Percentiles rank a stretch among this genome's conserved stretches.
Evolutionary conservation across 2,888 invertebrate genomes (phyloP).

Genomic region (Geotrupes spiniger): DNA sequence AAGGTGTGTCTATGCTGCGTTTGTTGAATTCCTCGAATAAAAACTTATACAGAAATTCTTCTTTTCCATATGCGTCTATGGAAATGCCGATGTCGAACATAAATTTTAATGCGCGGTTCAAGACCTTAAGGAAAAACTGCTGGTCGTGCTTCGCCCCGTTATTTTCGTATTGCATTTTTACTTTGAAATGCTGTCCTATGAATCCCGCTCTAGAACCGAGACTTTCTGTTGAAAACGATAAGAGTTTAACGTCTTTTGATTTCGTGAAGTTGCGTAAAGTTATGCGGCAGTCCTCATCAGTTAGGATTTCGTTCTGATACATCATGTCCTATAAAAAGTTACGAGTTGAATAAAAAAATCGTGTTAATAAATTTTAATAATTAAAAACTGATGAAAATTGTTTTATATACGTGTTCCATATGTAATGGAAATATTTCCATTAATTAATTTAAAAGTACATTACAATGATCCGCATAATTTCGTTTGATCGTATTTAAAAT

Average conservation of each 20-base stretch:
- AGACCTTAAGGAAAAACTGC: conserved; percentile 34
- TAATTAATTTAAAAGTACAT: no score
- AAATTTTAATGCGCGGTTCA: conserved; percentile 27
- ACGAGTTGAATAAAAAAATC: no score
- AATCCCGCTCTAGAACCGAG: conserved; percentile 28
- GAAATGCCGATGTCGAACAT: conserved; percentile 30
- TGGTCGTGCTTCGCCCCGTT: conserved; percentile 11
- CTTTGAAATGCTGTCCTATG: conserved; percentile 27
- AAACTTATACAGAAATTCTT: conserved; percentile 35
- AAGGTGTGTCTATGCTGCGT: conserved; percentile 31
- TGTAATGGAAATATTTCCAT: no score
- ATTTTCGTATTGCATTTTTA: conserved; percentile 24
- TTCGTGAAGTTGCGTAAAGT: conserved; percentile 22
- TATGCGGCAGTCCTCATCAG: conserved; percentile 23
- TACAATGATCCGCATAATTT: no score
- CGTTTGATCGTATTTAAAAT: no score
- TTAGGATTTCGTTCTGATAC: no score
- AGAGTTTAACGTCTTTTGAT: conserved; percentile 15
- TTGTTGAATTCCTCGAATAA: conserved; percentile 31
- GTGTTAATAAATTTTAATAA: no score
- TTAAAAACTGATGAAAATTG: no score
- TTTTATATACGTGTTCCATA: no score
- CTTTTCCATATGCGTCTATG: conserved; percentile 37
- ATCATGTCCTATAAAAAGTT: no score
- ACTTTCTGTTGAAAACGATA: conserved; percentile 20